phyloP scores from a whole-genome alignment of 2,113 vertebrate genomes.

The Gnathonemus echidnorhynchus region DNA sequence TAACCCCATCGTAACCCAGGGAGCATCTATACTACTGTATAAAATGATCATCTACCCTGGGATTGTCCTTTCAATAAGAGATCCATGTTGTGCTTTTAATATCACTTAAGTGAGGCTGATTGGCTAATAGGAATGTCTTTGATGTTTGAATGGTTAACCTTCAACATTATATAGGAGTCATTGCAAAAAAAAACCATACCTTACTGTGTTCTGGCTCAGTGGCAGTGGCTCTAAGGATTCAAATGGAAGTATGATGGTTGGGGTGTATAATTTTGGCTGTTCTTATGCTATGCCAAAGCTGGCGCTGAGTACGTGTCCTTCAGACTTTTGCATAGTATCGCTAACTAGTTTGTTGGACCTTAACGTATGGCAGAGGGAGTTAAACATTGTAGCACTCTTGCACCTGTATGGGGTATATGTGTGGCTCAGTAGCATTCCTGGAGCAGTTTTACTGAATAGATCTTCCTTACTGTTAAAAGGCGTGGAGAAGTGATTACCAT shows the following conservation, averaged over 20 bases:
- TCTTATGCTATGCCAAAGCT: neutral
- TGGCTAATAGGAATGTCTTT: neutral
- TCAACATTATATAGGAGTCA: neutral
- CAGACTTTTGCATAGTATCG: neutral
- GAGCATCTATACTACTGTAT: neutral
- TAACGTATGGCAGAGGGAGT: neutral
- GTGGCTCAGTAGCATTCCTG: neutral
- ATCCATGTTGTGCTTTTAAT: neutral
- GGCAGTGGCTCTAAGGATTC: neutral
- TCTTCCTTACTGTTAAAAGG: slow-evolving; percentile 17
- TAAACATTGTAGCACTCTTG: neutral
- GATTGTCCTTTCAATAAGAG: neutral
- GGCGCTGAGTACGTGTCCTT: neutral
- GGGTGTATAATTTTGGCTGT: neutral
- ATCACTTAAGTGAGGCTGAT: neutral
- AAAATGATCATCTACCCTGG: neutral
- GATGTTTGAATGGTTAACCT: neutral
- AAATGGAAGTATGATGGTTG: neutral
- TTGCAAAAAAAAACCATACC: neutral
- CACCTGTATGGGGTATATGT: neutral
- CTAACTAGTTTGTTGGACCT: neutral
- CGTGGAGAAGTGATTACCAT: slow-evolving; percentile 33
- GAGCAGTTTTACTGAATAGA: neutral
- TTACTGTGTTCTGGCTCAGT: neutral
- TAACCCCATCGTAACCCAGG: neutral